phyloP scores from a whole-genome alignment of 2,797 vertebrate genomes.

The Arnoldichthys spilopterus region DNA sequence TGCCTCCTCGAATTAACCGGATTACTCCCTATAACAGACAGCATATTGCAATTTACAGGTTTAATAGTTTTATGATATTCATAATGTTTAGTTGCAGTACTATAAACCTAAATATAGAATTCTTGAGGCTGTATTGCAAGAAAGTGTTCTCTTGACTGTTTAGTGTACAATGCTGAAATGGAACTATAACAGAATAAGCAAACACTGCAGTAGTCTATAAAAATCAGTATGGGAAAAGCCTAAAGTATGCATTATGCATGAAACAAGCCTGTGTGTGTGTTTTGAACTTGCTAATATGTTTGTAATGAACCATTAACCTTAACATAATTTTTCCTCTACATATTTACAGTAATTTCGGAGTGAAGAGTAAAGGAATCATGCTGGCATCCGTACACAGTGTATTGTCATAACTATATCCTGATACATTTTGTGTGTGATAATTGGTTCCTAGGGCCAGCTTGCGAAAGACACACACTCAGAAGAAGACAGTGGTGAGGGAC shows the following conservation, averaged over 20 bases:
- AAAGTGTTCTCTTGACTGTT: background rate
- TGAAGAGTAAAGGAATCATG: background rate
- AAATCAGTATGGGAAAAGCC: background rate
- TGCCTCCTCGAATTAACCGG: no score
- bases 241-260: background rate
- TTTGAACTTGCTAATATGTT: background rate
- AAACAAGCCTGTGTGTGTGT: background rate
- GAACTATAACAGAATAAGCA: background rate
- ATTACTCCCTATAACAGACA: no score
- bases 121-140: background rate
- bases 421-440: background rate
- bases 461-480: constrained; percentile 88
- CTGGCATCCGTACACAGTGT: background rate
- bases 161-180: background rate
- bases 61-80: no score
- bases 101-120: no score
- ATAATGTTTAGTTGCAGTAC: no score
- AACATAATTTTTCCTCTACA: background rate
- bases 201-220: background rate
- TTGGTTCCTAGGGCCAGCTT: constrained; percentile 83
- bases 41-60: no score
- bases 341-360: background rate
- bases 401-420: background rate
- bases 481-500: constrained; percentile 94
- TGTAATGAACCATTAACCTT: background rate